phyloP scores from a whole-genome alignment of 2,113 vertebrate species.

The Pterocles gutturalis region DNA sequence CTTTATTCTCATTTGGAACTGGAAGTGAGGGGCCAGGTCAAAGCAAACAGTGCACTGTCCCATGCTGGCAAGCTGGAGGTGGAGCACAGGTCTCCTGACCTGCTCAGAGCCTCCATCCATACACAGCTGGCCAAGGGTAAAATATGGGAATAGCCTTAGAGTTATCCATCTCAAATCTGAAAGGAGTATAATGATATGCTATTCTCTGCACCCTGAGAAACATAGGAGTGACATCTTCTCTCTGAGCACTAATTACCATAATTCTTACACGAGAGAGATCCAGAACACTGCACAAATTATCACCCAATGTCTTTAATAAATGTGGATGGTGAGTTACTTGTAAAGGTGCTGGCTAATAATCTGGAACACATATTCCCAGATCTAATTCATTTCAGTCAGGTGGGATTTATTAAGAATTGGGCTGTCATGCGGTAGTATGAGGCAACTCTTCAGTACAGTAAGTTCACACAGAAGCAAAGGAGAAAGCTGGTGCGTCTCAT shows the following conservation, averaged over 20 bases:
- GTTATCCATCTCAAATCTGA: conserved; percentile 62
- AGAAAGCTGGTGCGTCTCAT: neutral
- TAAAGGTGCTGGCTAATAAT: conserved; percentile 77
- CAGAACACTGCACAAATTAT: conserved; percentile 75
- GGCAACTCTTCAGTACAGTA: conserved; percentile 49
- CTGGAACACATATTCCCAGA: conserved; percentile 77
- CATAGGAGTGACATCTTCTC: conserved; percentile 48
- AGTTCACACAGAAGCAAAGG: conserved; percentile 53
- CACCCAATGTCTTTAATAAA: conserved; percentile 77
- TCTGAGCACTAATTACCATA: conserved; percentile 67
- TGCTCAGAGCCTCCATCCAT: neutral
- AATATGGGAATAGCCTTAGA: conserved; percentile 9
- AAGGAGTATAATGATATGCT: conserved; percentile 65
- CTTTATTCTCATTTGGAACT: neutral
- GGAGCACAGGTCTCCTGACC: neutral
- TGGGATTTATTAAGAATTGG: conserved; percentile 75
- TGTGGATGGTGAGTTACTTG: conserved; percentile 74
- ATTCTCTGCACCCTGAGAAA: conserved; percentile 46
- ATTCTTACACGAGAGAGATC: conserved; percentile 71
- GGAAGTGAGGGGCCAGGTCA: neutral
- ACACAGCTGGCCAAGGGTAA: conserved; percentile 34
- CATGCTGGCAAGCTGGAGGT: neutral
- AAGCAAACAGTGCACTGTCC: neutral
- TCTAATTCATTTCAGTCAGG: conserved; percentile 75
- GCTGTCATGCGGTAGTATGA: conserved; percentile 54